phyloP scores from a whole-genome alignment of 2,113 vertebrate genomes.

The Coreoperca whiteheadi region DNA sequence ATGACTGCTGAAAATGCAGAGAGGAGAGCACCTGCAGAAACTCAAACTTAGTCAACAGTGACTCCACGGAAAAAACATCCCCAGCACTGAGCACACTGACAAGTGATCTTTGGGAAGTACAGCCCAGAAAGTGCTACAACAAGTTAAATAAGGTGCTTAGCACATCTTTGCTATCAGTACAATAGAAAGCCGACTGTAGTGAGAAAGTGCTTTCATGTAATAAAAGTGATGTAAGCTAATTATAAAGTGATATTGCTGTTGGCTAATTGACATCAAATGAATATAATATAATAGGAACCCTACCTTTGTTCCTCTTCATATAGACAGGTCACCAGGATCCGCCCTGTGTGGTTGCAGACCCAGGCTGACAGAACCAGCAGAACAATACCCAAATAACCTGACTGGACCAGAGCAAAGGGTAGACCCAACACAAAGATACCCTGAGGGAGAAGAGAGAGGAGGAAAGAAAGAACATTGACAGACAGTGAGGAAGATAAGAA shows the following conservation, averaged over 20 bases:
- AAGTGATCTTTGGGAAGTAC: background rate
- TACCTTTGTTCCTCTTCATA: conserved; percentile 83
- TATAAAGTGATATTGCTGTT: background rate
- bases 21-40: background rate
- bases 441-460: conserved; percentile 60
- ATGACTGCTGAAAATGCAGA: background rate
- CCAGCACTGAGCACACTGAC: background rate
- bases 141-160: background rate
- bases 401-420: conserved; percentile 85
- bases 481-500: background rate
- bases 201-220: background rate
- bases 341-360: conserved; percentile 87
- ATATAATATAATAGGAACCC: background rate
- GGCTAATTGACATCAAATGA: background rate
- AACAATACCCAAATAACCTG: conserved; percentile 83
- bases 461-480: background rate
- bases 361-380: conserved; percentile 83
- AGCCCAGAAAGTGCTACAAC: background rate
- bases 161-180: background rate
- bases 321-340: conserved; percentile 85
- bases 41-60: background rate
- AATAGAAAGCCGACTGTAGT: background rate
- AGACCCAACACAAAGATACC: conserved; percentile 88
- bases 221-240: background rate
- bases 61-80: background rate